phyloP scores from a whole-genome alignment of 1,140 invertebrate species.

The Drosophila auraria region DNA sequence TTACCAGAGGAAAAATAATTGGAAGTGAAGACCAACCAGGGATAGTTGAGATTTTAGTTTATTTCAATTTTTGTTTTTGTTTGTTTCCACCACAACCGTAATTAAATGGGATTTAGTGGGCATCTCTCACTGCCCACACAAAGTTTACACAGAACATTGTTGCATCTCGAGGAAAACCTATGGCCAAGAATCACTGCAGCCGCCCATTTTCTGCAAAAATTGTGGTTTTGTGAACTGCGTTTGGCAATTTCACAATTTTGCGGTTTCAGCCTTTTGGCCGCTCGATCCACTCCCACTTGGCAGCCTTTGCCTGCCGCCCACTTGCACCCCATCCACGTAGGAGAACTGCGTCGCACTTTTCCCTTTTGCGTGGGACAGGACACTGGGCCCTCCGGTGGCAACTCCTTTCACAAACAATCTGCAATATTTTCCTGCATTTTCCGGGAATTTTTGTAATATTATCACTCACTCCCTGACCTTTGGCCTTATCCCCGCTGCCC shows the following conservation, averaged over 20 bases:
- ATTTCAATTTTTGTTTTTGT: not conserved
- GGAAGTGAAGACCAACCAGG: not conserved
- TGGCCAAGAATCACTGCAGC: not conserved
- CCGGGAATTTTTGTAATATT: slow-evolving; percentile 5
- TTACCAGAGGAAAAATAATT: not conserved
- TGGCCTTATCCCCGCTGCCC: slow-evolving; percentile 8
- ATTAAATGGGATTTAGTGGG: slow-evolving; percentile 11
- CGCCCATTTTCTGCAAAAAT: slow-evolving; percentile 20
- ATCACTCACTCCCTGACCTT: slow-evolving; percentile 24
- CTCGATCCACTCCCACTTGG: not conserved
- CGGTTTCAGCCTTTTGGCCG: slow-evolving; percentile 22
- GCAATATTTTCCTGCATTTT: slow-evolving; percentile 30
- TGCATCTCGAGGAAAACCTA: not conserved
- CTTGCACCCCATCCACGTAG: not conserved
- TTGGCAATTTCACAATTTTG: slow-evolving; percentile 55
- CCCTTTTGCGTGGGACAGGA: not conserved
- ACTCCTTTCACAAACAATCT: slow-evolving; percentile 30
- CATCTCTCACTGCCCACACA: not conserved
- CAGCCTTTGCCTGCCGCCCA: not conserved
- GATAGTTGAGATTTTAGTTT: no score
- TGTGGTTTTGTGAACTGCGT: slow-evolving; percentile 40
- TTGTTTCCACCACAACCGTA: not conserved
- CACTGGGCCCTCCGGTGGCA: not conserved
- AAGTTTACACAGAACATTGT: slow-evolving; percentile 1
- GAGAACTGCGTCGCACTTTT: slow-evolving; percentile 7